phyloP scores from a whole-genome alignment of 2,797 vertebrate genomes.

The Poeciliopsis infans region DNA sequence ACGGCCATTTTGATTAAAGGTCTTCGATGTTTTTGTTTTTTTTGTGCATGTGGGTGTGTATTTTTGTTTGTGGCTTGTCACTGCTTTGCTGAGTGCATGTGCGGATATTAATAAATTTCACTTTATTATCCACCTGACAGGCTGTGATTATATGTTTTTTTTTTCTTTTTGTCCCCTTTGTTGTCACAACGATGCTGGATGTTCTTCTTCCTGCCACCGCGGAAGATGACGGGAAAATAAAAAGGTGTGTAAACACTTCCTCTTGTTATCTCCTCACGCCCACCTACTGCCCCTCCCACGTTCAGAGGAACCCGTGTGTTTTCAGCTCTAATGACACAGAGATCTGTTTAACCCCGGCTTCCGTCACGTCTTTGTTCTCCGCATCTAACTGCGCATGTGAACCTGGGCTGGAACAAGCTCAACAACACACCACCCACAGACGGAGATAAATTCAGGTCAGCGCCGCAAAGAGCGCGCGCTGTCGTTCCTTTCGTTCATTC shows the following conservation, averaged over 20 bases:
- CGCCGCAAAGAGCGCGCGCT: background rate
- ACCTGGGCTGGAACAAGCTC: background rate
- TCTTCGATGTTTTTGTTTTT: slow-evolving; percentile 14
- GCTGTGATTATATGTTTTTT: slow-evolving; percentile 49
- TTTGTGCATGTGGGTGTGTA: slow-evolving; percentile 13
- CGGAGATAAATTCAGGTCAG: slow-evolving; percentile 11
- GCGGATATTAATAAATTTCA: slow-evolving; percentile 58
- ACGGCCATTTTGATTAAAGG: slow-evolving; percentile 20
- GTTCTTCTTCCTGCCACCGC: slow-evolving; percentile 37
- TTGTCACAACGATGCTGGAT: slow-evolving; percentile 48
- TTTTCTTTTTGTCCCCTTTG: slow-evolving; percentile 48
- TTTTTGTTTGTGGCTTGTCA: slow-evolving; percentile 19
- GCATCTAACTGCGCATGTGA: slow-evolving; percentile 25
- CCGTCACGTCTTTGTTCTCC: slow-evolving; percentile 16
- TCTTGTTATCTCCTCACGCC: slow-evolving; percentile 30
- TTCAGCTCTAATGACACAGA: slow-evolving; percentile 50
- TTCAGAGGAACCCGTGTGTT: slow-evolving; percentile 20
- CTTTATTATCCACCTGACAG: slow-evolving; percentile 60
- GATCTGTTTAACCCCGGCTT: slow-evolving; percentile 40
- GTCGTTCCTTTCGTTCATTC: slow-evolving; percentile 4
- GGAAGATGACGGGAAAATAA: slow-evolving; percentile 60
- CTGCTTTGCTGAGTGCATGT: slow-evolving; percentile 26
- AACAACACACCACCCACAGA: slow-evolving; percentile 11
- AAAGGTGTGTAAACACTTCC: slow-evolving; percentile 50
- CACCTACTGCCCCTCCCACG: slow-evolving; percentile 5